These are phyloP conservation scores for Napeogenes inachia DNA, from an alignment of 2,888 invertebrate species.

Conservation along the genomic window DNA sequence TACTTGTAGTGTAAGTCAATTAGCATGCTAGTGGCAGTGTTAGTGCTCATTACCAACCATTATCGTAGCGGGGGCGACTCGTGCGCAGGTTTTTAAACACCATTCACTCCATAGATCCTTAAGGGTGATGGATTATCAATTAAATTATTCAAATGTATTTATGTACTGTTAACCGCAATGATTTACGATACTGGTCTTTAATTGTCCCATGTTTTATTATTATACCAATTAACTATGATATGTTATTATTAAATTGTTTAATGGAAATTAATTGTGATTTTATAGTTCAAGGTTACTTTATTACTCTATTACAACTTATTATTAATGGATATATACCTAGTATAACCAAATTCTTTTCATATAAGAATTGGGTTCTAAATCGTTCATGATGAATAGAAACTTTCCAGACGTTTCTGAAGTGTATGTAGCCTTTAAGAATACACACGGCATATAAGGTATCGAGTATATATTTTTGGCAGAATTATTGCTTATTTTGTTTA, in stretches of 20 bases:
- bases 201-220: slow-evolving; percentile 13
- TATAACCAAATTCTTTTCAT: too few species aligned
- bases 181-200: slow-evolving; percentile 21
- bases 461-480: neutral
- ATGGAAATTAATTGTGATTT: too few species aligned
- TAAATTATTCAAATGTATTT: slow-evolving; percentile 48
- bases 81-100: slow-evolving; percentile 52
- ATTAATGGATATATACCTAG: too few species aligned
- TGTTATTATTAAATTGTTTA: neutral
- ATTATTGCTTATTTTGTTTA: neutral
- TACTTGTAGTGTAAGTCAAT: slow-evolving; percentile 35
- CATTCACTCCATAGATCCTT: slow-evolving; percentile 43
- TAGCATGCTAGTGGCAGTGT: slow-evolving; percentile 55
- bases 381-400: too few species aligned
- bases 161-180: slow-evolving; percentile 27
- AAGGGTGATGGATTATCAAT: slow-evolving; percentile 45
- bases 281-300: too few species aligned
- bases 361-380: too few species aligned
- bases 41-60: slow-evolving; percentile 59
- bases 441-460: neutral
- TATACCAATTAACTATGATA: slow-evolving; percentile 17
- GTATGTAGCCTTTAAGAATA: too few species aligned
- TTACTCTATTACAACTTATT: too few species aligned
- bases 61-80: slow-evolving; percentile 53
- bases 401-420: too few species aligned